These are phyloP conservation scores for Cliona cf. orientalis DNA, from an alignment of 37 sponge, comb jelly and placozoan genomes.

Conservation along the genomic window DNA sequence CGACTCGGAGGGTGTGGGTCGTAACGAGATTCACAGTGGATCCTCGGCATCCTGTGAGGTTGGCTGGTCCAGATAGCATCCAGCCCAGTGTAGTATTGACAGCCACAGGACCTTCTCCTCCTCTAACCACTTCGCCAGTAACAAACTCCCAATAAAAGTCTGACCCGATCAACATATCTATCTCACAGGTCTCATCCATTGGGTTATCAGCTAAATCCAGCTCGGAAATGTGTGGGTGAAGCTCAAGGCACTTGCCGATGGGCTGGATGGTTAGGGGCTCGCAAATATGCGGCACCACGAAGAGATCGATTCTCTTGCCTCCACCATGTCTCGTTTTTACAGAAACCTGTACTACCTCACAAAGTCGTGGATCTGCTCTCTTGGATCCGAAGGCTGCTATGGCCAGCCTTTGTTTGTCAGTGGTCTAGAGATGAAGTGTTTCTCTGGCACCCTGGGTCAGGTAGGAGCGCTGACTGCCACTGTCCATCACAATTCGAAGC, in stretches of 20 bases:
- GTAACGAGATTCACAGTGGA: not conserved
- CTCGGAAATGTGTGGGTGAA: not conserved
- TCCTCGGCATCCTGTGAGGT: not conserved
- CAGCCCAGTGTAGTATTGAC: slow-evolving; percentile 10
- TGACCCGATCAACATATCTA: slow-evolving; percentile 22
- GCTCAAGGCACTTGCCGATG: too few relatives aligned
- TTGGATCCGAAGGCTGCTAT: slow-evolving; percentile 21
- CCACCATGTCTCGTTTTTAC: not conserved
- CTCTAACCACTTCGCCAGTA: slow-evolving; percentile 12
- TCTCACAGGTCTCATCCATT: not conserved
- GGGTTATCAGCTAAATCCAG: slow-evolving; percentile 9
- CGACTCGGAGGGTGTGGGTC: not conserved
- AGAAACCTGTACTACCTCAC: slow-evolving; percentile 9
- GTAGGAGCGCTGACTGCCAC: slow-evolving; percentile 32
- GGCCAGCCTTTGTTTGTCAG: not conserved
- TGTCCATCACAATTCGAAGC: not conserved
- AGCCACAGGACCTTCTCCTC: not conserved
- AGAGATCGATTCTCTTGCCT: too few relatives aligned
- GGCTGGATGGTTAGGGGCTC: slow-evolving; percentile 12
- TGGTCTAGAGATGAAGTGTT: not conserved
- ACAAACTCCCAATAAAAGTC: slow-evolving; percentile 24
- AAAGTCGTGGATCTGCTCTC: not conserved
- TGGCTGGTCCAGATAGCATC: slow-evolving; percentile 17
- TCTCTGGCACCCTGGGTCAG: slow-evolving; percentile 16
- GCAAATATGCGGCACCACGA: too few relatives aligned